Base-by-base conservation (phyloP, 35 echinoderm and acorn worm species). In the Strongylocentrotus purpuratus region DNA sequence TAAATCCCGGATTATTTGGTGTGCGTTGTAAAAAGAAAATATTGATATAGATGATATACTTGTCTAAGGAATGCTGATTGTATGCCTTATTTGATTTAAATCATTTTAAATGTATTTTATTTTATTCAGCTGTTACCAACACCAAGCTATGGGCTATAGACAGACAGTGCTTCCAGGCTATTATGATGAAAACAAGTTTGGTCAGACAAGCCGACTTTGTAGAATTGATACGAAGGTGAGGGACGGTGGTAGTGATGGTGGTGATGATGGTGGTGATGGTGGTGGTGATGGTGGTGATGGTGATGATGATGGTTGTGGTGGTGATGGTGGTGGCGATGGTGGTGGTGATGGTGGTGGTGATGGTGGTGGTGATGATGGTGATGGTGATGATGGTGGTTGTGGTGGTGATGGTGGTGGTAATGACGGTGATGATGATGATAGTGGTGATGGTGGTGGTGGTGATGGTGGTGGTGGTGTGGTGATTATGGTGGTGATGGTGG, bases 161-260 rank as follows among this genome's bases (percentile, higher is more conserved):
- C 87, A 96, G 98, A 95, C 97, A 47, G 94, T 97, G 95, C 50
- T 99, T 99, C 94, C 98, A 99, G 92, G 97, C 97, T 33, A 97
- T 99, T 11, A 99, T 99, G 98, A 99, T 99, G 98, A 99, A 97
- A 93, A 99, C 98, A 3, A 97, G 97, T 52, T 94, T 99, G 58
- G 96, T 98, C 9, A 85, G 98, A 71, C 98, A 99, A 94, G 97
- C 97, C 91, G 98, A 98, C 47, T 95, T 96, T 32, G 96, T 99
- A 32, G 96, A 97, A 33, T 95, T 99, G 85, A 93, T 99, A 35
- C 96, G 97, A 95, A 97, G 97, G 98, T 99, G 61, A 96, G 94
- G 87, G n/a, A n/a, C n/a, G n/a, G n/a, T 88, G 87, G 7, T 87
- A 5, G n/a, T 87, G 86, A 31, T 88, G 87, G 33, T 89, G 31